Evolutionary conservation across 2,113 vertebrate genomes (phyloP), one percentile per base, ranked within the genome.

Genomic region (Illadopsis cleaveri): DNA sequence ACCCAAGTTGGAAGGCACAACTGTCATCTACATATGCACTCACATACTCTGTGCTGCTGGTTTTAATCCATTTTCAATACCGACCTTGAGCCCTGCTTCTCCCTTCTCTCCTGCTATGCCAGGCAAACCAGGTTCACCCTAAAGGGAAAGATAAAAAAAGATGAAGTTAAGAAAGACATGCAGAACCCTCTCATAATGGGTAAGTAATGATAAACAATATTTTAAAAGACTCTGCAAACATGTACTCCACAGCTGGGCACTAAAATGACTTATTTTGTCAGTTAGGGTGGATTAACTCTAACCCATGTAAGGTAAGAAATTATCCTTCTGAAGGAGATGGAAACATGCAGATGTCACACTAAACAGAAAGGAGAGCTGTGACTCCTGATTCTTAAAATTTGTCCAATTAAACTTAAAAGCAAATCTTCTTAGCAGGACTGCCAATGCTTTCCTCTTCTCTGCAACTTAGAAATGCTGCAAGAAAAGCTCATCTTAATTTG

Each of bases 81-180:
- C 95, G 94, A 99, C 99, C 99, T 99, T 99, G 72, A 93, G 96
- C 54, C 99, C 99, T 28, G 98, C 97, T 54, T 94, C 86, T 98
- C 99, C 99, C 70, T 99, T 98, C 97, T 99, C 95, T 96, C 99
- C 99, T 2, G 92, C 90, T 90, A 89, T 5, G 76, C 98, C 98
- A 95, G 99, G 98, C 82, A 98, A 97, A 82, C 99, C 99, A 73
- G 98, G 97, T 83, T 99, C 99, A 93, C 99, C 99, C 99, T 99
- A 97, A 97, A 96, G 91, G 93, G 51, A 96, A 88, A 80, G 75
- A 70, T 70, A 61, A 93, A 37, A 89, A 93, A 15, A 94, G 17
- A 79, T 8, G 40, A 3, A 16, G 48, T 77, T 96, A 86, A 86
- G 48, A 64, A 78, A 91, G 61, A 90, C 4, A 61, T 8, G 40